Evolutionary conservation across 2,113 vertebrate species (phyloP).

Genomic region (Anolis carolinensis): DNA sequence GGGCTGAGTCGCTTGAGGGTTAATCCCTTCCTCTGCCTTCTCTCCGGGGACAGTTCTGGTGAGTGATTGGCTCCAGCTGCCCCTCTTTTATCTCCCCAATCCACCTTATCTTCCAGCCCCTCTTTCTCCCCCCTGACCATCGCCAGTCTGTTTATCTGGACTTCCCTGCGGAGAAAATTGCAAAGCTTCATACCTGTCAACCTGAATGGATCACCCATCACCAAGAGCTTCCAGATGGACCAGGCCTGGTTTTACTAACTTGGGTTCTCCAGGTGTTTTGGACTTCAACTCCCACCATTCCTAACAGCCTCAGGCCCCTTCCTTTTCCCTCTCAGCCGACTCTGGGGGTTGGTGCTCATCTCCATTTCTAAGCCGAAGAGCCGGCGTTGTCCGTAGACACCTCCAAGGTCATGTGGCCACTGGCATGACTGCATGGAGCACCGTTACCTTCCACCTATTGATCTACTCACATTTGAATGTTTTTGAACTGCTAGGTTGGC

Average conservation of each 20-base stretch:
- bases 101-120: slow-evolving; percentile 16
- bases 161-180: slow-evolving; percentile 48
- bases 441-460: too few species aligned
- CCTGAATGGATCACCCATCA: slow-evolving; percentile 53
- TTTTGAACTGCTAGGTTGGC: too few species aligned
- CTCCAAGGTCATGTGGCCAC: too few species aligned
- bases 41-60: rapidly evolving
- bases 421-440: too few species aligned
- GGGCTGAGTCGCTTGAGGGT: neutral
- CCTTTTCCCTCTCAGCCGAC: too few species aligned
- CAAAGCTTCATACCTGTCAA: slow-evolving; percentile 58
- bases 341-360: too few species aligned
- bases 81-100: neutral
- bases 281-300: too few species aligned
- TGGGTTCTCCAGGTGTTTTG: too few species aligned
- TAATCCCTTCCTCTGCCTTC: neutral
- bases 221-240: rapidly evolving
- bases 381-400: too few species aligned
- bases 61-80: neutral
- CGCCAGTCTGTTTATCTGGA: slow-evolving; percentile 48
- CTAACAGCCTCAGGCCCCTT: too few species aligned
- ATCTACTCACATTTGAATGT: too few species aligned
- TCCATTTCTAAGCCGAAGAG: too few species aligned
- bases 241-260: slow-evolving; percentile 24
- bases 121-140: slow-evolving; percentile 18